phyloP scores from a whole-genome alignment of 2,113 vertebrate genomes.

The Hyla sarda region DNA sequence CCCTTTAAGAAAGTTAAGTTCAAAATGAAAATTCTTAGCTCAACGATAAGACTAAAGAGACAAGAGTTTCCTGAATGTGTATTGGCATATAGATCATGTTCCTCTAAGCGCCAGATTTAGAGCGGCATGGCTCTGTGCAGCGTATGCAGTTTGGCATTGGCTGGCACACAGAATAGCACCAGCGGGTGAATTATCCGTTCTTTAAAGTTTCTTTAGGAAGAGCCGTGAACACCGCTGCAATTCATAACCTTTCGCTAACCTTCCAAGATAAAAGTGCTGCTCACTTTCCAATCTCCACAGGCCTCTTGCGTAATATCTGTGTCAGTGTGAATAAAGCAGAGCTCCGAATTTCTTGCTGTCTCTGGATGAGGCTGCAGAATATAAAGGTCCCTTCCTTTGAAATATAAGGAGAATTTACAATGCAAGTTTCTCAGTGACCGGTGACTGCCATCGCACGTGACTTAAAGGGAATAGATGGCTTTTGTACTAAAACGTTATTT shows the following conservation, averaged over 20 bases:
- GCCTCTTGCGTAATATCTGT: background rate
- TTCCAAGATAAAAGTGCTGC: background rate
- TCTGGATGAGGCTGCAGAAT: constrained; percentile 2
- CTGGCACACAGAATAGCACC: background rate
- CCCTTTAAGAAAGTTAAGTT: background rate
- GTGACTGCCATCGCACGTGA: background rate
- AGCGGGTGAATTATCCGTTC: background rate
- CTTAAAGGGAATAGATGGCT: background rate
- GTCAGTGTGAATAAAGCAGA: background rate
- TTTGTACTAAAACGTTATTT: too few relatives aligned
- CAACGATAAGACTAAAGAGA: background rate
- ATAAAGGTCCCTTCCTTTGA: background rate
- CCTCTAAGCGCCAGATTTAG: background rate
- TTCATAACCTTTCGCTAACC: background rate
- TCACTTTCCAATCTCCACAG: constrained; percentile 9
- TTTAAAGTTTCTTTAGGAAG: constrained; percentile 5
- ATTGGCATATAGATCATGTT: background rate
- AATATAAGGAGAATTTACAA: background rate
- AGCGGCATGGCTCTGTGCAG: background rate
- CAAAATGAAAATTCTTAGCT: background rate
- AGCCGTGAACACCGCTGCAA: background rate
- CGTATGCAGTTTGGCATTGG: background rate
- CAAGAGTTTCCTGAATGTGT: background rate
- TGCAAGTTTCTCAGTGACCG: background rate
- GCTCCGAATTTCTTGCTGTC: background rate